These are phyloP conservation scores for Mormyrus lacerda DNA, from an alignment of 2,113 vertebrate species.

Conservation along the genomic window DNA sequence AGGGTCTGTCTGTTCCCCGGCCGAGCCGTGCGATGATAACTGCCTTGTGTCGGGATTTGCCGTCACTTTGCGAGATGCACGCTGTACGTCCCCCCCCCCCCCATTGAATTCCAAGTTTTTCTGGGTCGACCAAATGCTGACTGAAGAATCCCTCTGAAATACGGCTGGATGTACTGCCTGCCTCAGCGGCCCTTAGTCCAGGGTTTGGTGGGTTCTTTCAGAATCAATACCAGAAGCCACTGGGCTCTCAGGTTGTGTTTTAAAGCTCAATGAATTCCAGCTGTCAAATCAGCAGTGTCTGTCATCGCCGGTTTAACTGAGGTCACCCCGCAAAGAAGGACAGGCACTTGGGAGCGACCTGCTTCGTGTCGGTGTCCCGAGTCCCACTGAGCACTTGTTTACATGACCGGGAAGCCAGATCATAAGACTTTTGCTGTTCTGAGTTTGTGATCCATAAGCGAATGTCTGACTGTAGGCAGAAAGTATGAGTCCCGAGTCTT, in stretches of 20 bases:
- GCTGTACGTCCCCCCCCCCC: not conserved
- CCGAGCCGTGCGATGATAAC: not conserved
- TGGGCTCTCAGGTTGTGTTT: conserved; percentile 26
- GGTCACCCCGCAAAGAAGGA: conserved; percentile 18
- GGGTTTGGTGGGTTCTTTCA: not conserved
- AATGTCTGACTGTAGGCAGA: not conserved
- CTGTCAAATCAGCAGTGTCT: conserved; percentile 7
- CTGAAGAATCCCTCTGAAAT: conserved; percentile 3
- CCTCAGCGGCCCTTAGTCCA: not conserved
- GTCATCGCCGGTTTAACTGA: conserved; percentile 27
- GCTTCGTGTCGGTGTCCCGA: conserved; percentile 8
- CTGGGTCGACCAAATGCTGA: not conserved
- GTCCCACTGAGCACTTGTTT: conserved; percentile 18
- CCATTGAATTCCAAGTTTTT: not conserved
- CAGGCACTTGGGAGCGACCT: not conserved
- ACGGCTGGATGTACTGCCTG: not conserved
- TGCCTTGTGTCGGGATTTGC: not conserved
- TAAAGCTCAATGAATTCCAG: conserved; percentile 33
- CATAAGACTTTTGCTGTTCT: not conserved
- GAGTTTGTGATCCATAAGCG: not conserved
- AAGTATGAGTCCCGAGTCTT: not conserved
- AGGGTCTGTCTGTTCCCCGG: not conserved
- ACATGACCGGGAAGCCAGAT: conserved; percentile 19
- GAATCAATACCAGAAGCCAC: conserved; percentile 11
- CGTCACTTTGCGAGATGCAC: not conserved